These are phyloP conservation scores for Enteromius paludinosus DNA, from an alignment of 2,797 vertebrate genomes.

Conservation along the genomic window DNA sequence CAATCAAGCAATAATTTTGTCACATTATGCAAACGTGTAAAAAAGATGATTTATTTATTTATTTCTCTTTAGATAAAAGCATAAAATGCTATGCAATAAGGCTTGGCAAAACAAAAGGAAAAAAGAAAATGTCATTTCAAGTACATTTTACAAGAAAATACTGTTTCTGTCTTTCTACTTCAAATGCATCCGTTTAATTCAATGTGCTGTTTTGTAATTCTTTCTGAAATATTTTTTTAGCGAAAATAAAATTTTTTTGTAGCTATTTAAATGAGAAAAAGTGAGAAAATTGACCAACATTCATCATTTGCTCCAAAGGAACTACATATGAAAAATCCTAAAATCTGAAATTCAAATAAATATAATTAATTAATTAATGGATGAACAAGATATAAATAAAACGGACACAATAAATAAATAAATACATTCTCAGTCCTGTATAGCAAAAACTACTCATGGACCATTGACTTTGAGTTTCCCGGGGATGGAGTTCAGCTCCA, in stretches of 20 bases:
- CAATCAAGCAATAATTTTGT: constrained; percentile 1
- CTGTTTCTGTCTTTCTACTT: background rate
- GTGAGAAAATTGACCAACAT: background rate
- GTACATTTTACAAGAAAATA: background rate
- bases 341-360: background rate
- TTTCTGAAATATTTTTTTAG: too few relatives aligned
- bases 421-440: background rate
- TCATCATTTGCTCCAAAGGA: background rate
- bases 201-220: background rate
- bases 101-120: background rate
- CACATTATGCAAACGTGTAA: background rate
- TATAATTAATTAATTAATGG: background rate
- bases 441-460: background rate
- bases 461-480: constrained; percentile 7
- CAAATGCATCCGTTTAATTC: background rate
- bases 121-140: background rate
- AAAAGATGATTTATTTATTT: background rate
- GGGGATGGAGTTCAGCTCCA: constrained; percentile 7
- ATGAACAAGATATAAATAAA: background rate
- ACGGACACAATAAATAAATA: background rate
- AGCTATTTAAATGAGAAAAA: background rate
- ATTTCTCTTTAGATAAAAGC: background rate
- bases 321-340: background rate
- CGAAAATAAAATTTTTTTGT: too few relatives aligned
- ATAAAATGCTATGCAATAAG: constrained; percentile 9